Evolutionary conservation across 2,113 vertebrate genomes (phyloP).

Genomic region (Brienomyrus brachyistius): DNA sequence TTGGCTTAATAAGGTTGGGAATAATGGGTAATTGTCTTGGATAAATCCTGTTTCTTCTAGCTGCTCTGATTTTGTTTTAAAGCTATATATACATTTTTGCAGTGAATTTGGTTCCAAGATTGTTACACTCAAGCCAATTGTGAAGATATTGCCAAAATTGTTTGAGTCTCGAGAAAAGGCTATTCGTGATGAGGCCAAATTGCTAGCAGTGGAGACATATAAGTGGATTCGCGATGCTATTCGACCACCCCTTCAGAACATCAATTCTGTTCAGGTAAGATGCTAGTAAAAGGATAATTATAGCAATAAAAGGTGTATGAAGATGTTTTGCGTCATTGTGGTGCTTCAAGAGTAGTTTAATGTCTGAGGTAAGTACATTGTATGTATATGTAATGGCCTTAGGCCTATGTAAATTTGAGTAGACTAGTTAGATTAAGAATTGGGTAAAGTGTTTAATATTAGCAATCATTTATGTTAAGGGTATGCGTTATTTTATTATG

Average conservation of each 20-base stretch:
- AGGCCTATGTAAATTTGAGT: not conserved
- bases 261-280: slow-evolving; percentile 89
- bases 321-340: not conserved
- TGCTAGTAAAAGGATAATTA: not conserved
- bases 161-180: slow-evolving; percentile 98
- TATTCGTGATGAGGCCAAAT: slow-evolving; percentile 90
- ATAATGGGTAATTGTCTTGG: not conserved
- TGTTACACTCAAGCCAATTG: slow-evolving; percentile 88
- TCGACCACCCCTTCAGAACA: slow-evolving; percentile 80
- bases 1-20: not conserved
- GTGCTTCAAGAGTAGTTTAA: not conserved
- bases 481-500: not conserved
- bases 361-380: not conserved
- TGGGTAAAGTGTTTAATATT: not conserved
- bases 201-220: slow-evolving; percentile 87
- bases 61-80: not conserved
- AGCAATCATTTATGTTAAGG: not conserved
- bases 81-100: not conserved
- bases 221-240: slow-evolving; percentile 94
- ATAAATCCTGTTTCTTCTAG: not conserved
- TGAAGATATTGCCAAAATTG: slow-evolving; percentile 91
- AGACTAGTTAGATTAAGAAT: not conserved
- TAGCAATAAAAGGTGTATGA: not conserved
- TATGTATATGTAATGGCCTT: not conserved
- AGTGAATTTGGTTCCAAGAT: slow-evolving; percentile 99